Evolutionary conservation across 2,113 vertebrate species (phyloP).

Genomic region (Stegastes partitus): DNA sequence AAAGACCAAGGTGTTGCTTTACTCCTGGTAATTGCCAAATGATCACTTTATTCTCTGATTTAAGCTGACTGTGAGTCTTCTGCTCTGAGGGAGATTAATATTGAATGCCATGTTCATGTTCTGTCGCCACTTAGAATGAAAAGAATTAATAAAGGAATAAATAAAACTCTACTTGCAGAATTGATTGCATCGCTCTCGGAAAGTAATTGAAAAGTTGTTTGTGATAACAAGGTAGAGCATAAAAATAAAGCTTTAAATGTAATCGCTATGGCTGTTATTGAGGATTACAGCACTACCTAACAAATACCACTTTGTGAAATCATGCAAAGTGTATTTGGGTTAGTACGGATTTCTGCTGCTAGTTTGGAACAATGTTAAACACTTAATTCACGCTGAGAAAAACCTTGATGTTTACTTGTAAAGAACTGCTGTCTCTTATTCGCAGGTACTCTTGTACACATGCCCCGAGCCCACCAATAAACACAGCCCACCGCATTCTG

Average conservation of each 20-base stretch:
- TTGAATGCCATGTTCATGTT: conserved; percentile 24
- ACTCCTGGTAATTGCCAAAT: conserved; percentile 58
- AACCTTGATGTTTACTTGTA: conserved; percentile 8
- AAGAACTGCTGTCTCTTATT: conserved; percentile 13
- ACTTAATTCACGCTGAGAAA: conserved; percentile 19
- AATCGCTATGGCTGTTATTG: conserved; percentile 23
- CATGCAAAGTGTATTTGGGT: not conserved
- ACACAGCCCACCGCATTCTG: conserved; percentile 37
- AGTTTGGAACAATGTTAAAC: not conserved
- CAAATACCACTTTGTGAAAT: not conserved
- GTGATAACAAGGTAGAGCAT: conserved; percentile 21
- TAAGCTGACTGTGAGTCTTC: conserved; percentile 58
- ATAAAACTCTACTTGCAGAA: conserved; percentile 10
- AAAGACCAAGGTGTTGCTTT: conserved; percentile 59
- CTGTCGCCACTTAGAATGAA: conserved; percentile 17
- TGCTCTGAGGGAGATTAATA: conserved; percentile 32
- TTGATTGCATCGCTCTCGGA: conserved; percentile 32
- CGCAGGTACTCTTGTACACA: conserved; percentile 38
- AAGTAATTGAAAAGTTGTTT: conserved; percentile 42
- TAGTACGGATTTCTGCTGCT: not conserved
- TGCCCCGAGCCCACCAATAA: conserved; percentile 37
- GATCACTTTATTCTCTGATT: conserved; percentile 54
- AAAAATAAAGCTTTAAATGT: conserved; percentile 20
- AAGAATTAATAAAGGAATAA: conserved; percentile 29
- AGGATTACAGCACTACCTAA: conserved; percentile 23